Conservation (phyloP, 2,113 vertebrate species). For the Cnemophilus loriae region DNA sequence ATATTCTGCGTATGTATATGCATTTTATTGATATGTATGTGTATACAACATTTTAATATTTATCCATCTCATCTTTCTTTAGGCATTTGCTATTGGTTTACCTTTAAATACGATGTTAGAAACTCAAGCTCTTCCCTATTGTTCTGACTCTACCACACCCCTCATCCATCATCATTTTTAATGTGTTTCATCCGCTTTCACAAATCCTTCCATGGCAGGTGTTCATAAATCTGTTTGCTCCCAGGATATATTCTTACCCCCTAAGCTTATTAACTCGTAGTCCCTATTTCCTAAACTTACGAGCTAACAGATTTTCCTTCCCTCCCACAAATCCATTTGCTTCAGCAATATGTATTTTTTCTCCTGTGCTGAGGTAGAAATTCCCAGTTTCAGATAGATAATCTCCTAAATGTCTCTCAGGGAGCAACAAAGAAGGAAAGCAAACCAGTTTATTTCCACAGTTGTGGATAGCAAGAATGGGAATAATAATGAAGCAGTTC, state of each 20-base stretch:
- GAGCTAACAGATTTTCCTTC: conserved; percentile 15
- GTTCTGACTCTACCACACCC: not conserved
- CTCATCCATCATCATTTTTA: not conserved
- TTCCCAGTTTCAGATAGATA: not conserved
- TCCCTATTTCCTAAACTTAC: not conserved
- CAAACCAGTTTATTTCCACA: not conserved
- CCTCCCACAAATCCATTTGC: conserved; percentile 7
- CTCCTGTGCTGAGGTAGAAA: not conserved
- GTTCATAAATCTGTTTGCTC: conserved; percentile 31
- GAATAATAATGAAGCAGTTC: not conserved
- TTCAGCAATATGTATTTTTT: not conserved
- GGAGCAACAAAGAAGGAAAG: not conserved
- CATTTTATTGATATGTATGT: not conserved
- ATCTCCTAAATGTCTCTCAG: conserved; percentile 13
- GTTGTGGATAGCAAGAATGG: not conserved
- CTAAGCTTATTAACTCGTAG: conserved; percentile 13
- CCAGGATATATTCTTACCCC: not conserved
- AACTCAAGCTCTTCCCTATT: not conserved
- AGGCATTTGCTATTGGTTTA: not conserved
- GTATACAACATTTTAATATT: not conserved
- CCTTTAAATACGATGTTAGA: not conserved
- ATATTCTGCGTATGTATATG: not conserved
- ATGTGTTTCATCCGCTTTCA: not conserved
- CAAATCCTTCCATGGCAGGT: not conserved
- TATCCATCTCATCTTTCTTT: not conserved